Percentiles rank a stretch among this genome's conserved stretches.
Evolutionary conservation across 2,113 vertebrate species (phyloP).

Genomic region (Hemicordylus capensis): DNA sequence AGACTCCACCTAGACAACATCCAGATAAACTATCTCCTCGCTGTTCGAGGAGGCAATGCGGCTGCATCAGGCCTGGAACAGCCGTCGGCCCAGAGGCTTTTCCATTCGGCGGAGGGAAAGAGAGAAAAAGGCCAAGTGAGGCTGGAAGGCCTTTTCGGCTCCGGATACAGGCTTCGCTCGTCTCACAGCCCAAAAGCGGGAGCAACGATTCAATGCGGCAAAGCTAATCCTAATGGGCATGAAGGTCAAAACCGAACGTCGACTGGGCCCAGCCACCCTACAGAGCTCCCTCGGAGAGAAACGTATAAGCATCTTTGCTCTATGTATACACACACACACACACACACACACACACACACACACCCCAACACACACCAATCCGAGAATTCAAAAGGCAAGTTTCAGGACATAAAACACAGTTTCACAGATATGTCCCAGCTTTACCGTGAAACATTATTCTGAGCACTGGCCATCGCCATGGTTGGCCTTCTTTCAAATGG

Average conservation of each 20-base stretch:
- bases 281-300: background rate
- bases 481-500: background rate
- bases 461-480: background rate
- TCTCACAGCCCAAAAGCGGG: background rate
- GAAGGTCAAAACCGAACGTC: conserved; percentile 36
- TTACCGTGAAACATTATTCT: background rate
- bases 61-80: background rate
- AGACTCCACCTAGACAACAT: too few species aligned
- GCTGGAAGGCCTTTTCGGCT: background rate
- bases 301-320: fast-evolving
- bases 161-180: background rate
- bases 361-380: too few species aligned
- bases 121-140: background rate
- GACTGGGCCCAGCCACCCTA: fast-evolving
- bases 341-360: fast-evolving
- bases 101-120: background rate
- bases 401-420: fast-evolving
- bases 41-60: background rate
- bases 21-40: background rate
- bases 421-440: background rate
- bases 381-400: fast-evolving
- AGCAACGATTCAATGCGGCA: background rate
- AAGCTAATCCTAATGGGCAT: conserved; percentile 46
- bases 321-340: fast-evolving
- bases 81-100: background rate